Conservation (phyloP, 2,888 invertebrate species). For the Campoletis raptor region DNA sequence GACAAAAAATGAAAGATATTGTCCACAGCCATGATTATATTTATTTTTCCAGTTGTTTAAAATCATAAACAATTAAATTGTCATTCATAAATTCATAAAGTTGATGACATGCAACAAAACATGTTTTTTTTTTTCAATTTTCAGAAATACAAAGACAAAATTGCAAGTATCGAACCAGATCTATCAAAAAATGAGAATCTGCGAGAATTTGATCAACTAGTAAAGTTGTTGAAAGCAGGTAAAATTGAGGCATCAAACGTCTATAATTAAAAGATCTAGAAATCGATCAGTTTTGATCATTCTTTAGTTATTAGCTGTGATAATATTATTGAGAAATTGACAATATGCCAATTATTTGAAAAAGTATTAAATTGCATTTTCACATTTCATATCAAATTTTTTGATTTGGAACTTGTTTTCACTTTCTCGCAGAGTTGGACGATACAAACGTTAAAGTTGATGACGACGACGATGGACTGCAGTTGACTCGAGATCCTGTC, state of each 20-base stretch:
- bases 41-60: too few species aligned
- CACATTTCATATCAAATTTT: not conserved
- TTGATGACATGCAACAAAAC: not conserved
- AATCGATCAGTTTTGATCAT: not conserved
- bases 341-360: not conserved
- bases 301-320: not conserved
- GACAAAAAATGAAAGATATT: not conserved
- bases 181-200: slow-evolving; percentile 31
- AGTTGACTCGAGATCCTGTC: slow-evolving; percentile 72
- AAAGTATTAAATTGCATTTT: not conserved
- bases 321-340: not conserved
- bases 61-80: too few species aligned
- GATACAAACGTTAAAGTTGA: slow-evolving; percentile 17
- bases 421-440: not conserved
- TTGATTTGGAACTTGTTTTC: not conserved
- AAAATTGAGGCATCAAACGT: not conserved
- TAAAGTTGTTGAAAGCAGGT: slow-evolving; percentile 28
- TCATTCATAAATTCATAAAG: not conserved
- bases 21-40: too few species aligned
- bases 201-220: slow-evolving; percentile 44
- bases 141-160: slow-evolving; percentile 36
- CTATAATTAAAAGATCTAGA: not conserved
- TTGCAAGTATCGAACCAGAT: slow-evolving; percentile 29
- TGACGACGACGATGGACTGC: slow-evolving; percentile 75
- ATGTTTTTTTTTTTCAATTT: slow-evolving; percentile 2